Evolutionary conservation across 30 jellyfish, hydroid and myxozoan genomes (phyloP).

Genomic region (Pseudorhiza aurosa): DNA sequence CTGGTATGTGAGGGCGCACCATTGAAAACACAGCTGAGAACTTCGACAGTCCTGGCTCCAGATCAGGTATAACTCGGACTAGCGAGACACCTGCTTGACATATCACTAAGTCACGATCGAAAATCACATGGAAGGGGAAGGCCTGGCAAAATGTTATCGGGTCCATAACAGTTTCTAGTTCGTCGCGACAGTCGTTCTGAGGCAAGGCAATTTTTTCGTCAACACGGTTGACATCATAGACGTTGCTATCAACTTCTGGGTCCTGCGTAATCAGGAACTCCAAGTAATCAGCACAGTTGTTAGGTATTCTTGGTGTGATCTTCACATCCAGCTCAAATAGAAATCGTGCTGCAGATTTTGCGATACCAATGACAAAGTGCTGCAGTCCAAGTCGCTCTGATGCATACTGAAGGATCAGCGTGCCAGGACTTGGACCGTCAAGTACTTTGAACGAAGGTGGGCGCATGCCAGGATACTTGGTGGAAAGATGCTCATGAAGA

Average conservation of each 20-base stretch:
- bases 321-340: constrained; percentile 54
- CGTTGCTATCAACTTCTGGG: not conserved
- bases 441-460: constrained; percentile 72
- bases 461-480: constrained; percentile 83
- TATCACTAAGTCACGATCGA: constrained; percentile 72
- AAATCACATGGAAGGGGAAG: constrained; percentile 79
- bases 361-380: constrained; percentile 57
- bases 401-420: constrained; percentile 51
- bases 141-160: constrained; percentile 72
- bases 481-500: constrained; percentile 69
- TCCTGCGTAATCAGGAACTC: constrained; percentile 40
- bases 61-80: constrained; percentile 58
- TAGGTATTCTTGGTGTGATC: constrained; percentile 13
- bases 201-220: constrained; percentile 15
- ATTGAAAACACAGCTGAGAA: constrained; percentile 64
- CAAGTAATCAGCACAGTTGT: constrained; percentile 4
- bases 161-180: constrained; percentile 71
- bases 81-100: constrained; percentile 86
- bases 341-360: constrained; percentile 55
- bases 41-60: constrained; percentile 69
- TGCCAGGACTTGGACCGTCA: constrained; percentile 31
- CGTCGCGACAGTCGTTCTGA: constrained; percentile 25
- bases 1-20: constrained; percentile 67
- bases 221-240: not conserved
- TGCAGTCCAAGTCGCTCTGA: constrained; percentile 74